Conservation (phyloP, 2,113 vertebrate species). For the Myotis lucifugus region DNA sequence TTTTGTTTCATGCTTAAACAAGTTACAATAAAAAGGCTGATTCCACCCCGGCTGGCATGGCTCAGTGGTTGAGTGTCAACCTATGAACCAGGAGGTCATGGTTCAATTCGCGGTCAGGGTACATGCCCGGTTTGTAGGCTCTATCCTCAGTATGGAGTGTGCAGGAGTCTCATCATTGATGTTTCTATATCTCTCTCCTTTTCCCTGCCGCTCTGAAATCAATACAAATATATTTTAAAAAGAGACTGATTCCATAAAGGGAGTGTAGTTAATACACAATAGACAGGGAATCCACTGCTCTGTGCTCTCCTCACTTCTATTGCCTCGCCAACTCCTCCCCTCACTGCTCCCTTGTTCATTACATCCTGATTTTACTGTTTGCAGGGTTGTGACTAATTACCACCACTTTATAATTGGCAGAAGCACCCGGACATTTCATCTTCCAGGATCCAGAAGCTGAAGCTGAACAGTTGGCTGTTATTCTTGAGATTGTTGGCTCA, state of each 20-base stretch:
- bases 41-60: no score
- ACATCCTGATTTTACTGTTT: neutral
- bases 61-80: no score
- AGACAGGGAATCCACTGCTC: neutral
- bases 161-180: no score
- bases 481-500: neutral
- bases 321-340: neutral
- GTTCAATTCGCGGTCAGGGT: no score
- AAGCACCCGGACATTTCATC: neutral
- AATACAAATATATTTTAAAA: no score
- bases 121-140: no score
- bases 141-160: no score
- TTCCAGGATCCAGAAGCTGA: neutral
- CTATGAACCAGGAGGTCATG: no score
- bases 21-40: neutral
- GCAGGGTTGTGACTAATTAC: neutral
- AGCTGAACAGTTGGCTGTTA: neutral
- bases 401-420: neutral
- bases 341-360: neutral
- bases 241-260: neutral
- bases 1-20: neutral
- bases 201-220: no score
- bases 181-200: no score
- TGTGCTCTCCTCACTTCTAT: fast-evolving
- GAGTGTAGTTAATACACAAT: no score